Percentiles rank a stretch among this genome's conserved stretches.
Conservation (phyloP, 1,140 invertebrate genomes). For the Drosophila parvula region DNA sequence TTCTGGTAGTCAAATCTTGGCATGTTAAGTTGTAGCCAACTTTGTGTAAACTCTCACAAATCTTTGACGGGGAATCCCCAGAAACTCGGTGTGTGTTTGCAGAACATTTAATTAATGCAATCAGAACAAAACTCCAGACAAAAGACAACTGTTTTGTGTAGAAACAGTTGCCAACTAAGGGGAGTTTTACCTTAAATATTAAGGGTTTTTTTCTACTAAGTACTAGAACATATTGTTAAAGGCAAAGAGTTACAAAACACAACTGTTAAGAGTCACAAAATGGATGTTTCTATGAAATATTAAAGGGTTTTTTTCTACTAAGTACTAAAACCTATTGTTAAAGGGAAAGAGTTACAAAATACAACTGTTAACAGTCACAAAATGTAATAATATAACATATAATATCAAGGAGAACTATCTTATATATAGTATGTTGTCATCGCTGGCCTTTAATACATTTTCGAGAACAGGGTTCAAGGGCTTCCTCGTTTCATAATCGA, state of each 20-base stretch:
- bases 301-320: neutral
- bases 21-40: constrained; percentile 65
- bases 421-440: neutral
- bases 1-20: constrained; percentile 59
- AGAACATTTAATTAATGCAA: constrained; percentile 60
- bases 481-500: constrained; percentile 11
- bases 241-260: no score
- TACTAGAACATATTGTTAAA: no score
- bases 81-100: constrained; percentile 7
- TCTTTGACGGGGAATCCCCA: constrained; percentile 36
- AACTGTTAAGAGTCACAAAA: no score
- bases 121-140: constrained; percentile 52
- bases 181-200: neutral
- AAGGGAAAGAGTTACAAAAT: no score
- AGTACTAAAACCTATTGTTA: no score
- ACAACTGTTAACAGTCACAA: no score
- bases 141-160: constrained; percentile 41
- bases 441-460: no score
- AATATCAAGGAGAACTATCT: neutral
- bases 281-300: no score
- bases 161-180: constrained; percentile 20
- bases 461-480: constrained; percentile 14
- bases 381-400: no score
- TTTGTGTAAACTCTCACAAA: constrained; percentile 60
- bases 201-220: neutral